Percentiles rank a stretch among this genome's conserved stretches.
phyloP scores from a whole-genome alignment of 2,113 vertebrate species.

The Tupaia chinensis region DNA sequence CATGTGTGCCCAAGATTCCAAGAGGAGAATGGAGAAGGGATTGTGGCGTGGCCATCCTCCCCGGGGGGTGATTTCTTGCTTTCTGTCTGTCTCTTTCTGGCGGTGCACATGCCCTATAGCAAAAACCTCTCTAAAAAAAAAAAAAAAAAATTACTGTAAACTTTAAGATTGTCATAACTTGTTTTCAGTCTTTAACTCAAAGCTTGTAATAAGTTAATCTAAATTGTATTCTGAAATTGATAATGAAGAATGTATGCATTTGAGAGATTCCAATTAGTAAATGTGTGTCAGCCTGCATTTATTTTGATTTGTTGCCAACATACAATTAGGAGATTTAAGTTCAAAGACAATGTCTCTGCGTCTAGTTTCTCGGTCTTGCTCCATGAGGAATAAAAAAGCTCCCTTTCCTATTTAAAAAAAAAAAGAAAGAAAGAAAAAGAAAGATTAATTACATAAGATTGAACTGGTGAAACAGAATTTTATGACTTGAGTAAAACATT shows the following conservation, averaged over 20 bases:
- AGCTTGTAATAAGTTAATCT: slow-evolving; percentile 72
- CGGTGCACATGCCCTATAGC: too few species aligned
- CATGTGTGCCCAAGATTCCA: too few species aligned
- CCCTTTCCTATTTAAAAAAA: not conserved
- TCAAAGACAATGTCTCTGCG: not conserved
- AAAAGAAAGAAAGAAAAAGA: too few species aligned
- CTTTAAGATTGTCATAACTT: not conserved
- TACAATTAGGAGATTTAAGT: not conserved
- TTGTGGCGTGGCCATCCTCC: too few species aligned
- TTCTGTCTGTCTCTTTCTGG: too few species aligned
- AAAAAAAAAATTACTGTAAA: slow-evolving; percentile 82
- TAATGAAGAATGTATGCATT: slow-evolving; percentile 38
- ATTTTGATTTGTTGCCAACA: slow-evolving; percentile 36
- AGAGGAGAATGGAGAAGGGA: too few species aligned
- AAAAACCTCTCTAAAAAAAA: too few species aligned
- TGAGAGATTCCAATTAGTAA: slow-evolving; percentile 11
- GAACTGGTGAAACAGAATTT: too few species aligned
- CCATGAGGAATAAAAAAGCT: not conserved
- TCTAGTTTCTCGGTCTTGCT: slow-evolving; percentile 19
- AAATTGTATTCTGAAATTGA: slow-evolving; percentile 67
- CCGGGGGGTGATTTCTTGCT: too few species aligned
- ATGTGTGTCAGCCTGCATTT: not conserved
- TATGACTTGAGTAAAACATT: too few species aligned
- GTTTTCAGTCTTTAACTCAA: slow-evolving; percentile 84
- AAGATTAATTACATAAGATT: too few species aligned